Conservation (phyloP, 2,113 vertebrate species). For the Hemiscyllium ocellatum region DNA sequence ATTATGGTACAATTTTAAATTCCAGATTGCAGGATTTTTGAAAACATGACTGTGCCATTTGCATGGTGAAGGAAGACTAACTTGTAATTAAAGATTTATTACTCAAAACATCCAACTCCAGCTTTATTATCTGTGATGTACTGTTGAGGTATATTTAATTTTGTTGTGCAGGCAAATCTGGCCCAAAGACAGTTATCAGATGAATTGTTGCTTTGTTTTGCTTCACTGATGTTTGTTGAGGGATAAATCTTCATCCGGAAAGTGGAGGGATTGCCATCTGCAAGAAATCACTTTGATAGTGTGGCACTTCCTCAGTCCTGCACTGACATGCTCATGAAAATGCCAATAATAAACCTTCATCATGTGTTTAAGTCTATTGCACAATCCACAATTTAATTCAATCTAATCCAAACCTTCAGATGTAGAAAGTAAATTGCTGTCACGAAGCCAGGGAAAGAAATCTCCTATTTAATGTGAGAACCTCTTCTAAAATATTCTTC, state of each 20-base stretch:
- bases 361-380: not conserved
- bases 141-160: not conserved
- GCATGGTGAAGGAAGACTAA: not conserved
- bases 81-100: not conserved
- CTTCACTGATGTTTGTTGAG: not conserved
- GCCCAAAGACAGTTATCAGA: not conserved
- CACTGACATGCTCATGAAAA: not conserved
- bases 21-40: not conserved
- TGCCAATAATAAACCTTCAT: not conserved
- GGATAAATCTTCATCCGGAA: not conserved
- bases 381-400: no score
- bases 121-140: not conserved
- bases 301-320: not conserved
- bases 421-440: not conserved
- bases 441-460: not conserved
- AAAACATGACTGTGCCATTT: not conserved
- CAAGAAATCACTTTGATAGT: not conserved
- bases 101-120: not conserved
- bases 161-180: not conserved
- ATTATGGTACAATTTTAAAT: not conserved
- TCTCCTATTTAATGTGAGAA: not conserved
- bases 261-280: not conserved
- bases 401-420: not conserved
- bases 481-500: not conserved
- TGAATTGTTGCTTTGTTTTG: not conserved